Percentiles rank a stretch among this genome's conserved stretches.
Evolutionary conservation across 2,113 vertebrate species (phyloP).

Genomic region (Istiophorus platypterus): DNA sequence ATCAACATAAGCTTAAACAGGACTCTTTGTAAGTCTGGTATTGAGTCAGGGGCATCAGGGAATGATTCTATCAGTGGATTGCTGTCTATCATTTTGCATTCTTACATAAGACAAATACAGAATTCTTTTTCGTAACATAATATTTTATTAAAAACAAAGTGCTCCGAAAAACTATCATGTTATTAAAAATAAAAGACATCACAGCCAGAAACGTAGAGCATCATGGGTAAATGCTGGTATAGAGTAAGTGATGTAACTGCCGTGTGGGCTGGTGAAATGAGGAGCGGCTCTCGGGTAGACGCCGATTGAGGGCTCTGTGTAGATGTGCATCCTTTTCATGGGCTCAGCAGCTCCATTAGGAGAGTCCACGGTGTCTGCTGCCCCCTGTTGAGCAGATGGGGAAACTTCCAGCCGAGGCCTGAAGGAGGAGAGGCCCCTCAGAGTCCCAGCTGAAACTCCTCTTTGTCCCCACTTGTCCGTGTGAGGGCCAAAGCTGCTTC

Average conservation of each 20-base stretch:
- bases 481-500: conserved; percentile 23
- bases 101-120: background rate
- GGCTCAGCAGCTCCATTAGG: background rate
- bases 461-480: background rate
- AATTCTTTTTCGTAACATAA: background rate
- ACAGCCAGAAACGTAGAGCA: conserved; percentile 22
- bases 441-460: conserved; percentile 47
- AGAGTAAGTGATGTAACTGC: conserved; percentile 43
- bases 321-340: background rate
- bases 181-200: background rate
- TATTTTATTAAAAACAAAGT: conserved; percentile 8
- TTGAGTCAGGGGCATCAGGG: too few relatives aligned
- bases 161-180: background rate
- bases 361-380: conserved; percentile 44
- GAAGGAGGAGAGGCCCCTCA: conserved; percentile 23
- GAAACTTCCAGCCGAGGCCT: conserved; percentile 16
- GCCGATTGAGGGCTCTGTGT: conserved; percentile 3
- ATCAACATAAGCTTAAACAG: too few relatives aligned
- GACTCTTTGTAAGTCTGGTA: too few relatives aligned
- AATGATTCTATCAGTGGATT: too few relatives aligned
- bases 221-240: conserved; percentile 24
- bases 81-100: background rate
- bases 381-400: conserved; percentile 47
- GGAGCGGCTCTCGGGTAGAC: conserved; percentile 34
- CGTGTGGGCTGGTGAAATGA: conserved; percentile 26